These are phyloP conservation scores for Macrochelys suwanniensis DNA, from an alignment of 2,797 vertebrate species.

Conservation along the genomic window DNA sequence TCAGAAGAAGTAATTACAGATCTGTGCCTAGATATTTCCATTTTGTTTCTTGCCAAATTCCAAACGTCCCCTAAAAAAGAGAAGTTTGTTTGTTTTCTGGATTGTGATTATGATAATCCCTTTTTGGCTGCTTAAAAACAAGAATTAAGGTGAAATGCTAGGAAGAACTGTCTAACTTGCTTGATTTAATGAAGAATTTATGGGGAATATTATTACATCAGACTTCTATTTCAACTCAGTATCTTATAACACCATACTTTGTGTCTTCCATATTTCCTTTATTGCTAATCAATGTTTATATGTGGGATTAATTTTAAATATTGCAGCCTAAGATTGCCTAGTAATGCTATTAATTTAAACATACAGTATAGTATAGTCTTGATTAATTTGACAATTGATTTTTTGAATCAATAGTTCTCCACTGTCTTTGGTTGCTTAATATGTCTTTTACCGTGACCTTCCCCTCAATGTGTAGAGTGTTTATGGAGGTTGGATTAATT, in stretches of 20 bases:
- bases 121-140: not conserved
- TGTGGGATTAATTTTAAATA: conserved; percentile 19
- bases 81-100: not conserved
- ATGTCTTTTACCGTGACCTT: not conserved
- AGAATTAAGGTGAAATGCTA: not conserved
- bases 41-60: not conserved
- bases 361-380: not conserved
- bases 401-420: not conserved
- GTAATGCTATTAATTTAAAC: not conserved
- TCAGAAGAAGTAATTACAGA: not conserved
- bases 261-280: not conserved
- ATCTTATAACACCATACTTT: not conserved
- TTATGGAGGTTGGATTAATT: conserved; percentile 17
- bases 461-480: not conserved
- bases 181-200: not conserved
- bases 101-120: not conserved
- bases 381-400: not conserved
- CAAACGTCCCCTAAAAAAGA: not conserved
- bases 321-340: not conserved
- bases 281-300: not conserved
- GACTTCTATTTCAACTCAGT: not conserved
- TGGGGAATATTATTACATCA: not conserved
- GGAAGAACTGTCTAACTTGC: not conserved
- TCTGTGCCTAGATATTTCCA: not conserved
- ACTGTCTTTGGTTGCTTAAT: not conserved